Evolutionary conservation across 1,140 invertebrate species (phyloP).

Genomic region (Camponotus pennsylvanicus): DNA sequence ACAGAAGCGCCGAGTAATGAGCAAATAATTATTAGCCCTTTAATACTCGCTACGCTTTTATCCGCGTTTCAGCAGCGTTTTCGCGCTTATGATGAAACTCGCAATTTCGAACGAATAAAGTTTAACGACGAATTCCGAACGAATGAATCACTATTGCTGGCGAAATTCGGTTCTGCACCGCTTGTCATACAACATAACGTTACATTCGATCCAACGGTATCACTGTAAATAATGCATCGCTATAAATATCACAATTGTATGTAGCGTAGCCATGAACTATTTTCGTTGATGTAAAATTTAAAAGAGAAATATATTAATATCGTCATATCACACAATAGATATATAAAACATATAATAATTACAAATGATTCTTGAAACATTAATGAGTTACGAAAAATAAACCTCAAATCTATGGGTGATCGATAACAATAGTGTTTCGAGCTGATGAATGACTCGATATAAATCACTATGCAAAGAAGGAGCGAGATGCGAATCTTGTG

Average conservation of each 20-base stretch:
- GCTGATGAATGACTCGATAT: background rate
- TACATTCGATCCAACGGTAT: conserved; percentile 6
- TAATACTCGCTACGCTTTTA: conserved; percentile 23
- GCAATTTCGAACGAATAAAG: conserved; percentile 26
- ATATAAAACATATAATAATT: background rate
- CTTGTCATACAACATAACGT: background rate
- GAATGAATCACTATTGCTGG: conserved; percentile 28
- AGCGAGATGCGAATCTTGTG: background rate
- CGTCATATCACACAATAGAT: background rate
- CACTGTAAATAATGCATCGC: conserved; percentile 37
- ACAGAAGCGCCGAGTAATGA: conserved; percentile 24
- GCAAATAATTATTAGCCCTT: conserved; percentile 39
- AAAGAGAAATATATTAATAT: background rate
- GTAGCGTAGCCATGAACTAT: conserved; percentile 4
- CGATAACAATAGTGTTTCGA: background rate
- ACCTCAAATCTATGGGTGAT: background rate
- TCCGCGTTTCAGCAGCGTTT: background rate
- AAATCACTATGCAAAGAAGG: background rate
- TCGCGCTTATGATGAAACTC: conserved; percentile 6
- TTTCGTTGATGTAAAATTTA: background rate
- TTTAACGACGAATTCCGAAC: conserved; percentile 16
- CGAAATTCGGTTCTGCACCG: conserved; percentile 30
- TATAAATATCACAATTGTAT: conserved; percentile 37
- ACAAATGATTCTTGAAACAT: background rate
- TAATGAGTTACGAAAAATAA: background rate